Percentiles rank a stretch among this genome's conserved stretches.
Evolutionary conservation across 1,140 invertebrate species (phyloP).

Genomic region (Heliconius hermathena): DNA sequence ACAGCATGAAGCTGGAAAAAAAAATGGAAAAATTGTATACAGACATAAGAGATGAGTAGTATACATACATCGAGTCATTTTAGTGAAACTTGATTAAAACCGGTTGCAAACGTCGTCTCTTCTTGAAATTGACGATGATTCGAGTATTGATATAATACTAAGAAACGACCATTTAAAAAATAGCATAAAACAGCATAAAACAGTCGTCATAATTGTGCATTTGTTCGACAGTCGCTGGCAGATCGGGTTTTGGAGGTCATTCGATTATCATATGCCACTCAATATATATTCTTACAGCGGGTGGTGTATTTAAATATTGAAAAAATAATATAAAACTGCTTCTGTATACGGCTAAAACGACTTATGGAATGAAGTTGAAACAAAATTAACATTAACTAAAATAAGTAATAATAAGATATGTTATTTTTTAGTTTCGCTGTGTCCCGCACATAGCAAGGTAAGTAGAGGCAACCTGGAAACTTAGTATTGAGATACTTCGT

Average conservation of each 20-base stretch:
- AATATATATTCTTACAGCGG: background rate
- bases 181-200: conserved; percentile 8
- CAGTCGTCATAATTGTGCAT: conserved; percentile 18
- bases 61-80: background rate
- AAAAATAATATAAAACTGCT: conserved; percentile 9
- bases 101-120: background rate
- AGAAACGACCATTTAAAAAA: background rate
- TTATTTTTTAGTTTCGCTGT: too few species aligned
- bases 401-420: background rate
- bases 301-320: background rate
- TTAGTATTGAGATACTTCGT: too few species aligned
- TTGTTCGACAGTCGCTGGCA: conserved; percentile 22
- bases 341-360: background rate
- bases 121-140: background rate
- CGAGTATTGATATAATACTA: conserved; percentile 2
- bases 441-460: too few species aligned
- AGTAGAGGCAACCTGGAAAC: too few species aligned
- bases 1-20: background rate
- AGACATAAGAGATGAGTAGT: background rate
- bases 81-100: background rate
- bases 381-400: background rate
- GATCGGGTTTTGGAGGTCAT: conserved; percentile 34
- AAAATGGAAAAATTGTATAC: background rate
- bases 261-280: background rate
- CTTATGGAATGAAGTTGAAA: background rate